Evolutionary conservation across 2,797 vertebrate genomes (phyloP).

Genomic region (Pipistrellus pipistrellus): DNA sequence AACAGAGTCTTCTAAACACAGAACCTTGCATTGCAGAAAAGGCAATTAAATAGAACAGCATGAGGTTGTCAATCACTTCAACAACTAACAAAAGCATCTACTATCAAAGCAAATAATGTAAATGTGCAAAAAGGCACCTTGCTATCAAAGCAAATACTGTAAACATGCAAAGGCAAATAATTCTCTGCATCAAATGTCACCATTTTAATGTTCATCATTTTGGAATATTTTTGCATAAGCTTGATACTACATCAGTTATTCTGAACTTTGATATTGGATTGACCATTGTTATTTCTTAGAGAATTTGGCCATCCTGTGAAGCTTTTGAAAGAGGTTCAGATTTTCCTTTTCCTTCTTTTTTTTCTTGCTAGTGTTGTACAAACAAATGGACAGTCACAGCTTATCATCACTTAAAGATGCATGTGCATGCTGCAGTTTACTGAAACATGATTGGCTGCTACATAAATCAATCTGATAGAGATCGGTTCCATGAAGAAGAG

Average conservation of each 20-base stretch:
- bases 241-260: conserved; percentile 75
- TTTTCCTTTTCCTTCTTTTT: conserved; percentile 29
- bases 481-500: conserved; percentile 96
- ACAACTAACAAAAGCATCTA: conserved; percentile 88
- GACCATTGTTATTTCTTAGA: conserved; percentile 72
- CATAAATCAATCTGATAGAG: conserved; percentile 99
- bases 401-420: conserved; percentile 98
- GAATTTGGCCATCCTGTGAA: conserved; percentile 59
- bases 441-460: conserved; percentile 98
- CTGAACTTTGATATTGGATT: conserved; percentile 68
- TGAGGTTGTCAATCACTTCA: conserved; percentile 89
- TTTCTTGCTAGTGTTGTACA: conserved; percentile 87
- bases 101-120: conserved; percentile 90
- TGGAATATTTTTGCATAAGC: conserved; percentile 59
- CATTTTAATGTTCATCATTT: conserved; percentile 69
- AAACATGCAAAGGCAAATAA: conserved; percentile 85
- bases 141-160: conserved; percentile 88
- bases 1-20: conserved; percentile 87
- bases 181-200: conserved; percentile 84
- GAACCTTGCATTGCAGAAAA: conserved; percentile 86
- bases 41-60: conserved; percentile 90
- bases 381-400: conserved; percentile 94
- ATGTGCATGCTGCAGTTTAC: conserved; percentile 95
- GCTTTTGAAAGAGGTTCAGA: conserved; percentile 57
- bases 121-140: conserved; percentile 80